Base-by-base conservation (phyloP, 2,888 invertebrate species). In the Notodonta dromedarius region DNA sequence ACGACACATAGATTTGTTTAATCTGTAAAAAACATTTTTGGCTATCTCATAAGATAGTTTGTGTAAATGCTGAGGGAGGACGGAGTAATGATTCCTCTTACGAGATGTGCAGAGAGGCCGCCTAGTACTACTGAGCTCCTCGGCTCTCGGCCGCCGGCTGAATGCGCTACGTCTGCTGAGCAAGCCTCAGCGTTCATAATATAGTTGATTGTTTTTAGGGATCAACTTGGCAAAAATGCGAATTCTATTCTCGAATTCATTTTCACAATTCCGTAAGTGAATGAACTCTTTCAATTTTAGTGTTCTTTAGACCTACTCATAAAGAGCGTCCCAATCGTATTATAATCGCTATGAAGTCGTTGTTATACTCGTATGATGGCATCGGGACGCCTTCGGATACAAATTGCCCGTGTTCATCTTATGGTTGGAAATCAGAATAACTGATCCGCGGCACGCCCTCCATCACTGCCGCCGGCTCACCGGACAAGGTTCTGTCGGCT, bases 1-100 rank as follows among this genome's bases (percentile, higher is more conserved):
- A 40, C 40, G 40, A 40, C 7, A 40, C 7, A 40, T 40, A 5
- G 40, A 8, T 40, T 40, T 40, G 12, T n/a, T 4, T n/a, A 46
- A 46, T 46, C n/a, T 42, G 11, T 42, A 8, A 7, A 51, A 16
- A 24, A 52, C 9, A 32, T 52, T 32, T 52, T 52, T 52, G 0
- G 4, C 8, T n/a, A 9, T 52, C 35, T 32, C 52, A 16, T 4
- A 9, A 11, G 52, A 35, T 35, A 52, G 52, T 52, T 52, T 52
- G 32, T 13, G 32, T 32, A 32, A 52, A 35, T 35, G 52, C 52
- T 52, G 32, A 52, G 50, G 16, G 16, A 8, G 9, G 13, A 4
- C n/a, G 12, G 52, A 11, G 52, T 52, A 52, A 52, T 52, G 24
- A 32, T 24, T 52, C 52, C 52, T 32, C 52, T 12, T 52, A 52